A percentile compares a stretch with the other conserved stretches of the same genome.
phyloP scores from a whole-genome alignment of 2,113 vertebrate species.

The Erythrocercus mccallii region DNA sequence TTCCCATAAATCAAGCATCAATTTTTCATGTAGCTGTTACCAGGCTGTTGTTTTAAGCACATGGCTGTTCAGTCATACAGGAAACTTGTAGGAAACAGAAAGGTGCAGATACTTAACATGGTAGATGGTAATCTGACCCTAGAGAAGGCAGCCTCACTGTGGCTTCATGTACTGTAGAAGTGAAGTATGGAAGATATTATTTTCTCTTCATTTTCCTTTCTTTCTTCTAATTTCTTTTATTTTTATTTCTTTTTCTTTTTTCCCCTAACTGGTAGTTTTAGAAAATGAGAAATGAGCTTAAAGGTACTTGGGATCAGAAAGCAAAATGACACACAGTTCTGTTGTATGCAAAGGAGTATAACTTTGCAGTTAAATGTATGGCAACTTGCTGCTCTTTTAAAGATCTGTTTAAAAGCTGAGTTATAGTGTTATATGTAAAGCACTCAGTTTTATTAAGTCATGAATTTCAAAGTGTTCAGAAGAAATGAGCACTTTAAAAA shows the following conservation, averaged over 20 bases:
- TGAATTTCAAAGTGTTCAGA: not conserved
- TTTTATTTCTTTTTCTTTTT: not conserved
- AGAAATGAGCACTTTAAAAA: not conserved
- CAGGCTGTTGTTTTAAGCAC: slow-evolving; percentile 64
- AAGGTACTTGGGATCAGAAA: not conserved
- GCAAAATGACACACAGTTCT: not conserved
- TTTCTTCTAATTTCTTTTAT: not conserved
- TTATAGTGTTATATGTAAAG: not conserved
- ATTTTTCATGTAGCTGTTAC: not conserved
- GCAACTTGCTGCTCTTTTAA: not conserved
- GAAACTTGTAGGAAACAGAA: slow-evolving; percentile 61
- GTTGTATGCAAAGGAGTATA: not conserved
- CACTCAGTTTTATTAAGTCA: not conserved
- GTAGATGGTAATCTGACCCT: not conserved
- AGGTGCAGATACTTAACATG: slow-evolving; percentile 30
- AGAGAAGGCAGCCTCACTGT: not conserved
- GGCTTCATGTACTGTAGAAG: not conserved
- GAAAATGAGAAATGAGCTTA: not conserved
- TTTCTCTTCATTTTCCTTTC: not conserved
- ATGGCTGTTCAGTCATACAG: slow-evolving; percentile 64
- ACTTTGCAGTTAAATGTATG: not conserved
- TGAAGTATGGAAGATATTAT: not conserved
- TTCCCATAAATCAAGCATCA: not conserved
- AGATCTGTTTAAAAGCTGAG: not conserved
- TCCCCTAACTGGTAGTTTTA: not conserved